A percentile compares a stretch with the other conserved stretches of the same genome.
Conservation (phyloP, 2,113 vertebrate genomes). For the Potamarius usumacintae region DNA sequence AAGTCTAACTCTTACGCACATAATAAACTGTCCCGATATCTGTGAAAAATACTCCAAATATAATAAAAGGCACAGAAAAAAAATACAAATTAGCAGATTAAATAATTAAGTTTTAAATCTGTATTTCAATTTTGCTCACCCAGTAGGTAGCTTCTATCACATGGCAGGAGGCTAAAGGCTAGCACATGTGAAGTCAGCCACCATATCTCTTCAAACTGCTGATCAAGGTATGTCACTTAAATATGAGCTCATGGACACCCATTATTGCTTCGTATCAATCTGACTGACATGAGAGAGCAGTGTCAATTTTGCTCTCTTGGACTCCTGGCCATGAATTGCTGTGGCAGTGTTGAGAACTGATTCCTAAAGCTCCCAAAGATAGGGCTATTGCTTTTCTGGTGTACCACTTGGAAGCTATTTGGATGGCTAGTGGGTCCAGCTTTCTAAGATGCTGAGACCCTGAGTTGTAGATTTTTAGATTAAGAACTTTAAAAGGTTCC, state of each 20-base stretch:
- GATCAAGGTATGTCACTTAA: no score
- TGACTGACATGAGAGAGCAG: background rate
- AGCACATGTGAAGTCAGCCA: background rate
- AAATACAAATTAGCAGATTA: background rate
- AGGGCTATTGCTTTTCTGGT: background rate
- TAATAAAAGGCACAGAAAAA: background rate
- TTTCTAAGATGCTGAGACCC: background rate
- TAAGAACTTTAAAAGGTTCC: background rate
- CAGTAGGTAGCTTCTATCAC: background rate
- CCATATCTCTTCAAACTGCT: background rate
- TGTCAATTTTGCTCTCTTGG: background rate
- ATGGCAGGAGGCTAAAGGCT: background rate
- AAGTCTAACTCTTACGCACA: background rate
- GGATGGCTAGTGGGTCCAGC: background rate
- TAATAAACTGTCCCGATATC: background rate
- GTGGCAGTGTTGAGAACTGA: background rate
- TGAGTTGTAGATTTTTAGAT: background rate
- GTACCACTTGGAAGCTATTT: background rate
- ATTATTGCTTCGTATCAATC: background rate
- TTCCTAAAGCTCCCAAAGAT: background rate
- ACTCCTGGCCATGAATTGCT: no score
- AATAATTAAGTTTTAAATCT: background rate
- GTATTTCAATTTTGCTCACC: background rate
- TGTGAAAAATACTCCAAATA: background rate
- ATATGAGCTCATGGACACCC: no score